Percentiles rank a stretch among this genome's conserved stretches.
Evolutionary conservation across 2,888 invertebrate genomes (phyloP).

Genomic region (Drosophila yooni): DNA sequence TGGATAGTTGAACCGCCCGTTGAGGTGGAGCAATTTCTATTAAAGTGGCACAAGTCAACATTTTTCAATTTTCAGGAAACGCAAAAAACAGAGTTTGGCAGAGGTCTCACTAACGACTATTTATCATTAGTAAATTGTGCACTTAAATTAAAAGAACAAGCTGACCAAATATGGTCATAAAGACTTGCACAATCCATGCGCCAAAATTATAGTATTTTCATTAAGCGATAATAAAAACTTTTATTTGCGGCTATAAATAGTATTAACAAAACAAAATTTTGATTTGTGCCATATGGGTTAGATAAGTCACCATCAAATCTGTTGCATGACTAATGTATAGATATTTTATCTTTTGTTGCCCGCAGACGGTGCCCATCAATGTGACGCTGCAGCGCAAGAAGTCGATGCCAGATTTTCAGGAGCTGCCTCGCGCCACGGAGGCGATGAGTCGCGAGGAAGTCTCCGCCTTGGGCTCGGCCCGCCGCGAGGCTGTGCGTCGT

Average conservation of each 20-base stretch:
- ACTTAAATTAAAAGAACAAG: not conserved
- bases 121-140: not conserved
- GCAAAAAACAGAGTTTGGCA: not conserved
- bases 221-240: not conserved
- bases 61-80: not conserved
- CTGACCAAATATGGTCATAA: not conserved
- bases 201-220: not conserved
- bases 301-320: not conserved
- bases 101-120: not conserved
- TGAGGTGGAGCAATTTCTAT: conserved; percentile 87
- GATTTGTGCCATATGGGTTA: not conserved
- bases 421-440: conserved; percentile 91
- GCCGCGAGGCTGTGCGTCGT: conserved; percentile 96
- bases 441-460: conserved; percentile 98
- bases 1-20: conserved; percentile 95
- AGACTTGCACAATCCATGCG: not conserved
- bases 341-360: conserved; percentile 45
- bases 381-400: conserved; percentile 96
- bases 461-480: conserved; percentile 95
- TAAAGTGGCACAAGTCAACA: not conserved
- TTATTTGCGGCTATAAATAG: not conserved
- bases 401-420: conserved; percentile 97
- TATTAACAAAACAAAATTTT: not conserved
- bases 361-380: conserved; percentile 91
- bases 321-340: conserved; percentile 13